Percentiles rank a stretch among this genome's conserved stretches.
Conservation (phyloP, 2,888 invertebrate species). For the Helicoverpa assulta region DNA sequence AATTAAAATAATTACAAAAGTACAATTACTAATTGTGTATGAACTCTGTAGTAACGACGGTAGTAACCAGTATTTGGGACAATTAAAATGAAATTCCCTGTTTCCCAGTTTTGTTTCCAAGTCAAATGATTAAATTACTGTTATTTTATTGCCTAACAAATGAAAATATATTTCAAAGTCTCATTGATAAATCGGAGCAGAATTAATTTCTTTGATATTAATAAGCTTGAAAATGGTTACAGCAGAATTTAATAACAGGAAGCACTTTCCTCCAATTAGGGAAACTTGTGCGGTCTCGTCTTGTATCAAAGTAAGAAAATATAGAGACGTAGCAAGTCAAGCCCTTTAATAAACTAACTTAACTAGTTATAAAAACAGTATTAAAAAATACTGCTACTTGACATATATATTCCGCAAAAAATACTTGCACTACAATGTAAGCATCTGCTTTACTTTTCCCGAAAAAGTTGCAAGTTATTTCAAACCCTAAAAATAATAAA, state of each 20-base stretch:
- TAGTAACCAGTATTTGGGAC: too few species aligned
- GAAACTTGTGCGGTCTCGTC: conserved; percentile 29
- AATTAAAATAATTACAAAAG: too few species aligned
- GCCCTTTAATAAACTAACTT: neutral
- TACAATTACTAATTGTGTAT: neutral
- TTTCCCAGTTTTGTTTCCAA: too few species aligned
- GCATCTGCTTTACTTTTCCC: neutral
- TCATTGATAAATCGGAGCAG: neutral
- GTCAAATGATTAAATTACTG: too few species aligned
- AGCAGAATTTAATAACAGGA: conserved; percentile 25
- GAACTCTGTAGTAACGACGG: too few species aligned
- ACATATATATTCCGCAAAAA: neutral
- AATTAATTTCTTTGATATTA: conserved; percentile 7
- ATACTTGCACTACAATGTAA: neutral
- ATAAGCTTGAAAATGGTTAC: conserved; percentile 6
- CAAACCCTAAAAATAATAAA: neutral
- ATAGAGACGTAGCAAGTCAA: conserved; percentile 17
- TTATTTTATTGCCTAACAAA: too few species aligned
- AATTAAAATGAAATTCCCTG: too few species aligned
- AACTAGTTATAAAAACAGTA: neutral
- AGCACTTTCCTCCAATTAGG: conserved; percentile 23
- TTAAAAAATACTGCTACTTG: neutral
- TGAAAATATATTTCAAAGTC: too few species aligned
- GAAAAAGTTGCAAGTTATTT: neutral
- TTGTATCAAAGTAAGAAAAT: conserved; percentile 25